Conservation (phyloP, 2,797 vertebrate genomes). For the Synanceia verrucosa region DNA sequence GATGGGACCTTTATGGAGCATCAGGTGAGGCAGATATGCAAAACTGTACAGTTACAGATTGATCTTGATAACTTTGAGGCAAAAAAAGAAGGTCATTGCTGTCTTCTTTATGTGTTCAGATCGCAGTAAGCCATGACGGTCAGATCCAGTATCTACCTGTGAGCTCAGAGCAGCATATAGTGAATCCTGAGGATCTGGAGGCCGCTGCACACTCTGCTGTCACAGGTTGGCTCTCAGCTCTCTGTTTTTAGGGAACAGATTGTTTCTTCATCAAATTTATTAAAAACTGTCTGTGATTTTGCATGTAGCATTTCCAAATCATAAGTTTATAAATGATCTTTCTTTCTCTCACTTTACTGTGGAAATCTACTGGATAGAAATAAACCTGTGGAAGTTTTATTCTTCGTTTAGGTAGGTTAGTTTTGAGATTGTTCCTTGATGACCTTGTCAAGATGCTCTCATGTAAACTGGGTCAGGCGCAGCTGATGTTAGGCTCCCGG, state of each 20-base stretch:
- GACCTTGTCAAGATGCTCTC: no score
- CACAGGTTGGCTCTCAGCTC: conserved; percentile 86
- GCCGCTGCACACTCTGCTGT: conserved; percentile 92
- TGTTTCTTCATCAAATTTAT: not conserved
- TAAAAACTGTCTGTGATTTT: not conserved
- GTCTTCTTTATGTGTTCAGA: conserved; percentile 55
- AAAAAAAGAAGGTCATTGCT: not conserved
- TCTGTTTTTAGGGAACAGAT: not conserved
- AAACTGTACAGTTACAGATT: not conserved
- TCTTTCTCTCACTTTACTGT: not conserved
- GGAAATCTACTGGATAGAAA: not conserved
- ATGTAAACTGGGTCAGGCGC: no score
- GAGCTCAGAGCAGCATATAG: conserved; percentile 88
- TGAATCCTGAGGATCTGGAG: conserved; percentile 91
- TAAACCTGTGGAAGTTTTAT: no score
- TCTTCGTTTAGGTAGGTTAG: no score
- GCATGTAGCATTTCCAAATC: not conserved
- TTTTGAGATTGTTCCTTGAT: no score
- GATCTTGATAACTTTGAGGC: no score
- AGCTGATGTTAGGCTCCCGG: no score
- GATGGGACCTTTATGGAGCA: conserved; percentile 90
- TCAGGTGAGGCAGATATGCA: conserved; percentile 81
- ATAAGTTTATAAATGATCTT: not conserved
- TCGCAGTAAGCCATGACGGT: conserved; percentile 81
- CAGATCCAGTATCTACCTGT: conserved; percentile 97